phyloP scores from a whole-genome alignment of 2,113 vertebrate genomes.

The Pithys albifrons region DNA sequence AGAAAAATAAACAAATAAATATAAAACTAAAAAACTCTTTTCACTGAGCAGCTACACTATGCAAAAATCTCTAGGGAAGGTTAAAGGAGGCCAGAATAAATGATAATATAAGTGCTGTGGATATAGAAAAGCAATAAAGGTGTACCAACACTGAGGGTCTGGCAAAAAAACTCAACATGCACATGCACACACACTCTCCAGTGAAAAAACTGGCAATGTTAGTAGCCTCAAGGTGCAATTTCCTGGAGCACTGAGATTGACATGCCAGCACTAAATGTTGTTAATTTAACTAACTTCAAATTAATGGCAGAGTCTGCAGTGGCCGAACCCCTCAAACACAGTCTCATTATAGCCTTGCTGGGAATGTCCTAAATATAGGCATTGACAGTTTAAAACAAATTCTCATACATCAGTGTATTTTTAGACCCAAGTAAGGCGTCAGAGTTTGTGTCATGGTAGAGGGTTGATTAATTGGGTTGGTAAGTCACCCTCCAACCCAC shows the following conservation, averaged over 20 bases:
- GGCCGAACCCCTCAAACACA: constrained; percentile 82
- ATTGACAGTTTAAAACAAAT: constrained; percentile 80
- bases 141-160: constrained; percentile 72
- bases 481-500: constrained; percentile 61
- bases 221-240: constrained; percentile 88
- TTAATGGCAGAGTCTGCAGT: constrained; percentile 82
- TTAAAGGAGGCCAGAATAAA: constrained; percentile 84
- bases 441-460: constrained; percentile 82
- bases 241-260: constrained; percentile 87
- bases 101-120: constrained; percentile 88
- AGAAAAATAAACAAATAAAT: constrained; percentile 95
- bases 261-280: constrained; percentile 85
- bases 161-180: constrained; percentile 57
- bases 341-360: constrained; percentile 86
- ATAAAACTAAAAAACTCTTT: constrained; percentile 85
- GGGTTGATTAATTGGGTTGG: constrained; percentile 86
- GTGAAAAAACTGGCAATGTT: constrained; percentile 85
- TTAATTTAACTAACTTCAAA: constrained; percentile 92
- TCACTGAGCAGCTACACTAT: constrained; percentile 81
- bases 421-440: constrained; percentile 80
- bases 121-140: constrained; percentile 76
- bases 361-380: constrained; percentile 86
- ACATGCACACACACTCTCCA: constrained; percentile 65
- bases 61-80: constrained; percentile 77
- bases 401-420: constrained; percentile 81